These are phyloP conservation scores for Saccopteryx bilineata DNA, from an alignment of 2,113 vertebrate species.

Conservation along the genomic window DNA sequence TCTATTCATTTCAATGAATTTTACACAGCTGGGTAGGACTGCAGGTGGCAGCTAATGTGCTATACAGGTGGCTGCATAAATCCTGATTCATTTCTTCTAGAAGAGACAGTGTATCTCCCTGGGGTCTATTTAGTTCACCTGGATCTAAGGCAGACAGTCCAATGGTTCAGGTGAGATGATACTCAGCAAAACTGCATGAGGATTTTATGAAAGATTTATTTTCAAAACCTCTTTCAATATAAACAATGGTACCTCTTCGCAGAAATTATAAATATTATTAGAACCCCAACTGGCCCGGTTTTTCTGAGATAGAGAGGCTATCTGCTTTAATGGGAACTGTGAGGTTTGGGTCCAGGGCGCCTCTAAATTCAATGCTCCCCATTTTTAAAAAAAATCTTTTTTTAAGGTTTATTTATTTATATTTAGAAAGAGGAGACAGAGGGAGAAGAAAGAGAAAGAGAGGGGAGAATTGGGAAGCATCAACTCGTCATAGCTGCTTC, in stretches of 20 bases:
- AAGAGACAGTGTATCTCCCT: not conserved
- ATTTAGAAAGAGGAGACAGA: too few species aligned
- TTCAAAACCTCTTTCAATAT: conserved; percentile 10
- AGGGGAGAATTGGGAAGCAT: too few species aligned
- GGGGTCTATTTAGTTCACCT: not conserved
- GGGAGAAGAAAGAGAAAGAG: too few species aligned
- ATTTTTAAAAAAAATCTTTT: too few species aligned
- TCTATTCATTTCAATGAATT: conserved; percentile 41
- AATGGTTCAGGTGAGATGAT: not conserved
- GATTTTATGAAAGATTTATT: not conserved
- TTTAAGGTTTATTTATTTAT: too few species aligned
- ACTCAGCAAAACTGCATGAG: not conserved
- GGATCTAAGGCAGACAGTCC: not conserved
- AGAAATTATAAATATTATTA: not conserved
- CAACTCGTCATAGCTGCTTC: too few species aligned
- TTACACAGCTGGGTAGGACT: conserved; percentile 68
- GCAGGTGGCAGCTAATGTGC: conserved; percentile 65
- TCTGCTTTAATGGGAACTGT: not conserved
- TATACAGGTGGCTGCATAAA: conserved; percentile 70
- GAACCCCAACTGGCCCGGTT: not conserved
- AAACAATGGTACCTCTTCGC: not conserved
- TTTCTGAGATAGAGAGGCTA: not conserved
- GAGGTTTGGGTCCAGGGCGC: too few species aligned
- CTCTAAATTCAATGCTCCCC: too few species aligned
- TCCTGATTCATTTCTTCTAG: conserved; percentile 62